phyloP scores from a whole-genome alignment of 1,140 invertebrate species.

The Drosophila trapezifrons region DNA sequence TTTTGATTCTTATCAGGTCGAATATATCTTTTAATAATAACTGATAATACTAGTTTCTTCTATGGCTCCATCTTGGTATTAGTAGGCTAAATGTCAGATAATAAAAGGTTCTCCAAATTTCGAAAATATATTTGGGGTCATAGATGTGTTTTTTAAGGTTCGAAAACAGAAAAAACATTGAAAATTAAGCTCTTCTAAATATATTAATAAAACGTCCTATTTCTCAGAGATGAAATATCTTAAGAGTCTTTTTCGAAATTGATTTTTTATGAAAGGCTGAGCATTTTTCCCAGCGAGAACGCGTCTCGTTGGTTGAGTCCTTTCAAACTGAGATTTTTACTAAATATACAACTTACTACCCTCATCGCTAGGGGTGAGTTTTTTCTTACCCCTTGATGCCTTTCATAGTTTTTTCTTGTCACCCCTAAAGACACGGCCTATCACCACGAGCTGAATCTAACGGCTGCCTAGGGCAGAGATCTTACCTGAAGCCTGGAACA shows the following conservation, averaged over 20 bases:
- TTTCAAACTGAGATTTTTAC: slow-evolving; percentile 23
- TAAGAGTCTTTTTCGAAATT: no score
- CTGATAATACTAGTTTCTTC: neutral
- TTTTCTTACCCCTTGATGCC: slow-evolving; percentile 21
- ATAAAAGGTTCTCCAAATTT: neutral
- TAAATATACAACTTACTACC: slow-evolving; percentile 40
- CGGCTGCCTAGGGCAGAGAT: slow-evolving; percentile 37
- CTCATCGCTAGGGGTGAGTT: slow-evolving; percentile 55
- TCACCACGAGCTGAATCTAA: slow-evolving; percentile 53
- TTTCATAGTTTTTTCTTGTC: slow-evolving; percentile 21
- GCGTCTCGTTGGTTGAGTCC: slow-evolving; percentile 44
- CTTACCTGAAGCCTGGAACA: slow-evolving; percentile 53
- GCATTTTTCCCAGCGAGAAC: slow-evolving; percentile 17
- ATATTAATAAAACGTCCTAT: neutral
- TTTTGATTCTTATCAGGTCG: no score
- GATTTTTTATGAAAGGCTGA: slow-evolving; percentile 16
- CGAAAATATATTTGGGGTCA: neutral
- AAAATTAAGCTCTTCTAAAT: neutral
- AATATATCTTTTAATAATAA: neutral
- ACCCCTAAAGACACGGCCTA: slow-evolving; percentile 56
- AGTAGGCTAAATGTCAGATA: no score
- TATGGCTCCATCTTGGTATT: no score
- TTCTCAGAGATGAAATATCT: accelerated
- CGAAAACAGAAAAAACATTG: no score
- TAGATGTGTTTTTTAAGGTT: neutral